Evolutionary conservation across 2,888 invertebrate species (phyloP).

Genomic region (Minunthozetes semirufus): DNA sequence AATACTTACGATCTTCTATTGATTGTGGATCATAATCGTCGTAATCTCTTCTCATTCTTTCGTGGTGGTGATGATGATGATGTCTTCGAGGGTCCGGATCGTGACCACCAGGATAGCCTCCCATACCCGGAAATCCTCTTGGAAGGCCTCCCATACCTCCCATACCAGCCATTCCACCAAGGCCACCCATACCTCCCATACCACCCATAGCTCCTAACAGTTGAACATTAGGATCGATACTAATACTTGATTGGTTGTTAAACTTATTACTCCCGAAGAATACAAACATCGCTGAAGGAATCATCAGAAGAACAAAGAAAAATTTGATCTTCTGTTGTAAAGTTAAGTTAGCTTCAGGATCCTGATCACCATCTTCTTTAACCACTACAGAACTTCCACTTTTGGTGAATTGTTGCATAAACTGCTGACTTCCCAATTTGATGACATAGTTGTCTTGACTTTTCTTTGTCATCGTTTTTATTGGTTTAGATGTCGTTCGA

Average conservation of each 20-base stretch:
- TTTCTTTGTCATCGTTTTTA: conserved; percentile 8
- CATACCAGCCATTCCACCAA: neutral
- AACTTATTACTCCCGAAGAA: conserved; percentile 8
- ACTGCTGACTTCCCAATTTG: neutral
- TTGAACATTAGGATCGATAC: neutral
- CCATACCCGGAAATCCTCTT: no score
- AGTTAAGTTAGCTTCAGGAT: neutral
- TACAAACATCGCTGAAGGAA: conserved; percentile 22
- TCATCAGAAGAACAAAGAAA: conserved; percentile 24
- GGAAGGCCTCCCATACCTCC: neutral
- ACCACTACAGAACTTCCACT: neutral
- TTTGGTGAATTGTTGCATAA: neutral
- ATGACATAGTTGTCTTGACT: neutral
- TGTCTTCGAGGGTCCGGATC: neutral
- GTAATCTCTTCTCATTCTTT: neutral
- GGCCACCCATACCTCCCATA: neutral
- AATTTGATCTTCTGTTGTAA: conserved; percentile 15
- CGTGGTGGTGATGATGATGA: no score
- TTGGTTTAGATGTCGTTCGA: neutral
- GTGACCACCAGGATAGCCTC: neutral
- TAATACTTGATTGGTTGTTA: neutral
- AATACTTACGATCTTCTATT: no score
- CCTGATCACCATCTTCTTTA: neutral
- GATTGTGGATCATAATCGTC: neutral
- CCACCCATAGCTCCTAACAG: neutral